Conservation (phyloP, 2,113 vertebrate genomes). For the Tautogolabrus adspersus region DNA sequence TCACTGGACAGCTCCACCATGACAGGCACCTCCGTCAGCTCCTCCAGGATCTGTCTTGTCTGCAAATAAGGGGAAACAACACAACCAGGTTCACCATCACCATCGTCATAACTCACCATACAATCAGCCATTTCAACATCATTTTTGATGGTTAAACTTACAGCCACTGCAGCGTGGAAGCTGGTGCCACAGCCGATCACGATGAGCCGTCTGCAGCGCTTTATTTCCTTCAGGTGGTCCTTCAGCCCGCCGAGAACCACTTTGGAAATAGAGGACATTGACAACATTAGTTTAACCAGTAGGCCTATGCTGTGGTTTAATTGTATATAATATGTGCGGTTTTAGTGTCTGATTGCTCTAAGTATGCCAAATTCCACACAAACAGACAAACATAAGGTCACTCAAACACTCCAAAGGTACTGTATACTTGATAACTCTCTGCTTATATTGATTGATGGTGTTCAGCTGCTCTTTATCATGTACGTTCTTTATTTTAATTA, state of each 20-base stretch:
- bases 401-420: not conserved
- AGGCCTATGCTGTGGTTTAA: not conserved
- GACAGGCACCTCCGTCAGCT: conserved; percentile 95
- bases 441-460: not conserved
- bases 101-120: not conserved
- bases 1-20: conserved; percentile 99
- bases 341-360: not conserved
- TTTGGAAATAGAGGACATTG: conserved; percentile 60
- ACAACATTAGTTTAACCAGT: not conserved
- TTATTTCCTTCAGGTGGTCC: conserved; percentile 96
- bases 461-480: not conserved
- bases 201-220: conserved; percentile 92
- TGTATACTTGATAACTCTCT: not conserved
- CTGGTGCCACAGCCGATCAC: conserved; percentile 97
- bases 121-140: not conserved
- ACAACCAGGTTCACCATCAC: not conserved
- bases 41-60: conserved; percentile 96
- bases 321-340: too few relatives aligned
- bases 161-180: conserved; percentile 93
- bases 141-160: conserved; percentile 74
- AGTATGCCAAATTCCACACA: not conserved
- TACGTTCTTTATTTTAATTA: not conserved
- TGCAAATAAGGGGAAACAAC: conserved; percentile 55
- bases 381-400: not conserved
- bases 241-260: conserved; percentile 94